These are phyloP conservation scores for Lottia scabra DNA, from an alignment of 2,888 invertebrate genomes.

Conservation along the genomic window DNA sequence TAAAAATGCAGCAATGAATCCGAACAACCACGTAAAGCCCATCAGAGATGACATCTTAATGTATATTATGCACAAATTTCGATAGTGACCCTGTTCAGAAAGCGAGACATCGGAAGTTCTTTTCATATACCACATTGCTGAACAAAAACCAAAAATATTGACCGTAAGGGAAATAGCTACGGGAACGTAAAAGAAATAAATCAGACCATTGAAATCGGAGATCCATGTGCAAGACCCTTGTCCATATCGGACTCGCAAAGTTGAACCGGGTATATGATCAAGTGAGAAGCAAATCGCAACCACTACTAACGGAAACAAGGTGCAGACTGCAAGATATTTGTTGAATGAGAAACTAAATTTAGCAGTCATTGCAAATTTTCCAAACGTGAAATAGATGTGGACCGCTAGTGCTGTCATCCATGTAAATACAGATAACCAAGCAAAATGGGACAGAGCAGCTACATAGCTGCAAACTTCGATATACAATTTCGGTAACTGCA, in stretches of 20 bases:
- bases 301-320: constrained; percentile 6
- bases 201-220: constrained; percentile 21
- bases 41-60: constrained; percentile 7
- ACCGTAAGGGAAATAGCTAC: constrained; percentile 17
- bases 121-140: constrained; percentile 5
- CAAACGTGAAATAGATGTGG: constrained; percentile 73
- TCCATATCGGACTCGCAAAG: constrained; percentile 26
- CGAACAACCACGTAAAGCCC: constrained; percentile 14
- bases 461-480: constrained; percentile 38
- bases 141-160: constrained; percentile 19
- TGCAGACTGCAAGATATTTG: constrained; percentile 21
- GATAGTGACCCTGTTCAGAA: not conserved
- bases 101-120: not conserved
- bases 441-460: constrained; percentile 70
- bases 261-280: constrained; percentile 13
- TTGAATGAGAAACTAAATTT: constrained; percentile 27
- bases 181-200: constrained; percentile 29
- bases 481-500: too few species aligned
- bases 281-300: constrained; percentile 16
- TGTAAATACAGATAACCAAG: constrained; percentile 71
- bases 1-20: not conserved
- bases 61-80: constrained; percentile 1
- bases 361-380: constrained; percentile 9
- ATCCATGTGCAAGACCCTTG: constrained; percentile 19
- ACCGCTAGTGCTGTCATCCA: constrained; percentile 73